A percentile compares a stretch with the other conserved stretches of the same genome.
These are phyloP conservation scores for Yoshiicerus persimilis DNA, from an alignment of 1,140 invertebrate genomes.

Conservation along the genomic window DNA sequence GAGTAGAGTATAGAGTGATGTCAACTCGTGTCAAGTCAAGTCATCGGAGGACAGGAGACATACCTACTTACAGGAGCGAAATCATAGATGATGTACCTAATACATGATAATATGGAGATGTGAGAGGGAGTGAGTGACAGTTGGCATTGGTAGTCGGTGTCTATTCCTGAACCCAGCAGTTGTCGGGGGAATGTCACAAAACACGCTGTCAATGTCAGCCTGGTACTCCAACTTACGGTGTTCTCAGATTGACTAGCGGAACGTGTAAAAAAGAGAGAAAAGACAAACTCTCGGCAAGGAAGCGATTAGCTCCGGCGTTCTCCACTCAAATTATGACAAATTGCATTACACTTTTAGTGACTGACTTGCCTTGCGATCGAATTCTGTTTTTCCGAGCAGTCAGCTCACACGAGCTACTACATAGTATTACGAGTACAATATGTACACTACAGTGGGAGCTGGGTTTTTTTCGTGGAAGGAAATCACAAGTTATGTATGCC, in stretches of 20 bases:
- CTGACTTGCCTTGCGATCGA: conserved; percentile 35
- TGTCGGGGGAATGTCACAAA: conserved; percentile 43
- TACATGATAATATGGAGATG: conserved; percentile 15
- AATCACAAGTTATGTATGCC: conserved; percentile 50
- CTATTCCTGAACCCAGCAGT: conserved; percentile 35
- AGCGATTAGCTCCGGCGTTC: conserved; percentile 47
- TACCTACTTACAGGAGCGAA: background rate
- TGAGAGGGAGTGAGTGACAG: conserved; percentile 40
- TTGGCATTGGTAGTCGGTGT: conserved; percentile 37
- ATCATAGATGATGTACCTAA: conserved; percentile 17
- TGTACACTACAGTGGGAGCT: background rate
- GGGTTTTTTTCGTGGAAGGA: conserved; percentile 29
- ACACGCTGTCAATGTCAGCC: conserved; percentile 46
- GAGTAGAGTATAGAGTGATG: background rate
- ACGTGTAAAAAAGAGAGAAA: conserved; percentile 43
- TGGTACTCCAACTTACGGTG: conserved; percentile 41
- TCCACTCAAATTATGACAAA: conserved; percentile 50
- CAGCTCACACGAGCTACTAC: background rate
- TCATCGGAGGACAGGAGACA: background rate
- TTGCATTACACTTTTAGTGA: conserved; percentile 47
- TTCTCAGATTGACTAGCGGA: conserved; percentile 46
- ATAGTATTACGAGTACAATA: background rate
- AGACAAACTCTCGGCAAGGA: conserved; percentile 43
- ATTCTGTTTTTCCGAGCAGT: conserved; percentile 28
- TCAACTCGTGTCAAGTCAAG: conserved; percentile 19